Percentiles rank a stretch among this genome's conserved stretches.
Conservation (phyloP, 2,888 invertebrate species). For the Cosmorhoe ocellata region DNA sequence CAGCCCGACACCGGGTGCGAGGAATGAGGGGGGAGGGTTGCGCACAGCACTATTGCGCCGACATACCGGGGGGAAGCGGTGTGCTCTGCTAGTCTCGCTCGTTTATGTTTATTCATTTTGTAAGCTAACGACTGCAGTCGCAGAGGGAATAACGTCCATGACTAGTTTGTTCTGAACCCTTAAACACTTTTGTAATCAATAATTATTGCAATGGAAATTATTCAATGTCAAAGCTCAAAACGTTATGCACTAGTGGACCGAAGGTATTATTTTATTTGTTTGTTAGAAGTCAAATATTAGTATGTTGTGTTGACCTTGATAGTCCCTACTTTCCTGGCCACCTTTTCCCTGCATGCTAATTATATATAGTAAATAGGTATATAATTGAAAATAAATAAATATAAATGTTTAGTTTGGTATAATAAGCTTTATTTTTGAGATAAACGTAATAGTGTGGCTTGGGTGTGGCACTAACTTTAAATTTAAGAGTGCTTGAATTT, state of each 20-base stretch:
- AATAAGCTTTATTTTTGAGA: too few relatives aligned
- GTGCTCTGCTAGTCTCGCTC: conserved; percentile 33
- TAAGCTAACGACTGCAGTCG: conserved; percentile 32
- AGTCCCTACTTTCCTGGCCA: conserved; percentile 5
- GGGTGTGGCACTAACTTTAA: too few relatives aligned
- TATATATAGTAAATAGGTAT: background rate
- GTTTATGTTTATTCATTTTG: conserved; percentile 40
- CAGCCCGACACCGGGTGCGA: conserved; percentile 48
- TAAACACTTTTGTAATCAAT: conserved; percentile 6
- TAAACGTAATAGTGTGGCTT: too few relatives aligned
- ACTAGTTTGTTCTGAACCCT: conserved; percentile 4
- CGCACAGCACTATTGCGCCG: conserved; percentile 62
- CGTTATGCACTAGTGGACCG: conserved; percentile 33
- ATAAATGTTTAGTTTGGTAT: too few relatives aligned
- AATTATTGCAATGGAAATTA: conserved; percentile 25
- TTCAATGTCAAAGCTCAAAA: conserved; percentile 33
- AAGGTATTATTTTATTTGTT: conserved; percentile 32
- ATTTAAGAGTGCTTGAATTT: too few relatives aligned
- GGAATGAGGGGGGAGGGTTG: conserved; percentile 50
- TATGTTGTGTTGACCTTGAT: conserved; percentile 13
- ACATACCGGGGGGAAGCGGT: conserved; percentile 40
- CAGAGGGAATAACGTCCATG: conserved; percentile 18
- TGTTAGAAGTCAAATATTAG: conserved; percentile 18
- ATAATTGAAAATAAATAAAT: background rate
- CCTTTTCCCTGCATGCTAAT: conserved; percentile 11